Base-by-base conservation (phyloP, 2,888 invertebrate genomes). In the Lysandra bellargus region DNA sequence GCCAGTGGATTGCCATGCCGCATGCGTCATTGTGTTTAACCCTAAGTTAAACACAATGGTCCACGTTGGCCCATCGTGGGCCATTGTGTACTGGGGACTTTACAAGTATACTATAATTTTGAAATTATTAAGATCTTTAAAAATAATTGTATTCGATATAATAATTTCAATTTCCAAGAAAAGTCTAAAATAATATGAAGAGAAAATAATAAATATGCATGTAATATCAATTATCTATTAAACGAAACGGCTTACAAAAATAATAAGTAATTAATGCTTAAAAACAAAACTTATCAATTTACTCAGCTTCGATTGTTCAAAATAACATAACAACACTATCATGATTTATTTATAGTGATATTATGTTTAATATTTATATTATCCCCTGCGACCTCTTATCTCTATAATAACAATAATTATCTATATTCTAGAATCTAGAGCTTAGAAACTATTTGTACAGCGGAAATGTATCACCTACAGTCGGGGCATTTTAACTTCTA, bases 401-500 rank as follows among this genome's bases (percentile, higher is more conserved):
- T 73, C 5, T 37, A 73, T n/a, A n/a, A 73, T 73, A 73, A 73
- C 40, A 73, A 7, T 64, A 23, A 64, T 64, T 64, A 64, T 64
- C 64, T 64, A 64, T 9, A 9, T 61, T 2, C 0, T 23, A 23
- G 6, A 61, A 17, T 2, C 3, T 23, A 23, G n/a, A 61, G 60
- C 60, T 60, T 60, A 60, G 23, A 61, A 60, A n/a, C 5, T 60
- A 60, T 60, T 60, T n/a, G 3, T 61, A 23, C n/a, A 61, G n/a
- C 23, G 64, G 3, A 30, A 30, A 57, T 17, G 57, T 53, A 53
- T 3, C 14, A 14, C 3, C 4, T 37, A 37, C 23, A 23, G 23
- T 23, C 23, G 23, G 23, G 23, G 23, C 23, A 23, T 23, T 23
- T 23, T 23, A n/a, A n/a, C 95, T 81, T 95, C 87, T 9, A 95